Evolutionary conservation across 2,113 vertebrate genomes (phyloP).

Genomic region (Puffinus mauretanicus): DNA sequence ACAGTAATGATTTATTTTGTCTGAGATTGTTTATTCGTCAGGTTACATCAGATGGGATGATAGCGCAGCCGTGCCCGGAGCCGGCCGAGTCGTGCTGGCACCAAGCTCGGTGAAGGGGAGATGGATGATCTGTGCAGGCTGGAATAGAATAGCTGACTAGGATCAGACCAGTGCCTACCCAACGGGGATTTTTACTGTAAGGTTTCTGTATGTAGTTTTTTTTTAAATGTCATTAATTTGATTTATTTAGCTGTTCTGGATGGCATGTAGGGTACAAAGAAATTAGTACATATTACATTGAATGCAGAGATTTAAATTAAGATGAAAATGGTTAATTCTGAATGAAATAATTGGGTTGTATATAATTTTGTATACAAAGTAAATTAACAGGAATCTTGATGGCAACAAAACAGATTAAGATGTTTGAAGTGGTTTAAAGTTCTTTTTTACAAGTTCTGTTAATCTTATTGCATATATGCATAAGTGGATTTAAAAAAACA

Average conservation of each 20-base stretch:
- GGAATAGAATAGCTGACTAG: neutral
- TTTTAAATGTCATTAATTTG: neutral
- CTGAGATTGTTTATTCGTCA: neutral
- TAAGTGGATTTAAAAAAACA: neutral
- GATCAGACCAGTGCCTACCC: neutral
- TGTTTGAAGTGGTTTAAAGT: neutral
- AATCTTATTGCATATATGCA: neutral
- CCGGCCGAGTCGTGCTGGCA: fast-evolving
- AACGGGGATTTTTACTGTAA: neutral
- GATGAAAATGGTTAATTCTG: neutral
- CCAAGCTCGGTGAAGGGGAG: neutral
- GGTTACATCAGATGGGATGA: neutral
- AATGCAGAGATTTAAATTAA: neutral
- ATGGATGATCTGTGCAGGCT: neutral
- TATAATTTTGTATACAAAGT: neutral
- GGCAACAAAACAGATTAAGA: neutral
- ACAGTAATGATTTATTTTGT: neutral
- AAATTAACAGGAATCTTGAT: neutral
- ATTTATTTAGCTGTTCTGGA: neutral
- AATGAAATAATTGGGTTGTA: neutral
- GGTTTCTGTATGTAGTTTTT: fast-evolving
- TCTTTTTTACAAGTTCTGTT: neutral
- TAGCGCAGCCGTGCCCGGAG: neutral
- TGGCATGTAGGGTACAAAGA: neutral
- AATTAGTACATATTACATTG: neutral